Evolutionary conservation across 2,797 vertebrate species (phyloP), one percentile per base, ranked within the genome.

Genomic region (Etheostoma nigrum): DNA sequence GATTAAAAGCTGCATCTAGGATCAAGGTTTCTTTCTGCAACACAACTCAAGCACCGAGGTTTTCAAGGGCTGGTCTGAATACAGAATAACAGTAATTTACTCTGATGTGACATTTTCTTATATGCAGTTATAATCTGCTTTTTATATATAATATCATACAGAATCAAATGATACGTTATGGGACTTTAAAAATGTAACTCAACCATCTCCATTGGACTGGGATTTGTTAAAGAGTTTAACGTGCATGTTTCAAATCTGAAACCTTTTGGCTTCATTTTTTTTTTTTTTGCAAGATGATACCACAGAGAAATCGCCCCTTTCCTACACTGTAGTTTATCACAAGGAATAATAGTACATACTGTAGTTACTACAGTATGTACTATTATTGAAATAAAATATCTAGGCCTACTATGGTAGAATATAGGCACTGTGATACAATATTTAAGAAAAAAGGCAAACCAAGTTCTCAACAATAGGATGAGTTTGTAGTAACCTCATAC

Each of bases 51-150:
- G 8, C 18, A 45, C 16, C 30, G 0, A 40, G 36, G 36, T 40
- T 40, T 40, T 40, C 36, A 11, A 40, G 8, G 9, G 36, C 21
- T 16, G 10, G 27, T 33, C n/a, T 60, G 13, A 60, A 60, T 21
- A 21, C 19, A 36, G 27, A 57, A 19, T 6, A 33, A 16, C 16
- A 73, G 44, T 72, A 52, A 74, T 53, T 81, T 77, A 65, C 81
- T 89, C 75, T 74, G 67, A 84, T 65, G 78, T 81, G 83, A 84
- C 81, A 83, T 83, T 88, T 83, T 86, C 85, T 77, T 30, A 86
- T 76, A 79, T 59, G 83, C 83, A 88, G 77, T 72, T 79, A 84
- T 82, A 87, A 87, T 14, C 44, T 67, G 84, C 78, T 86, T 81
- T 90, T 90, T 84, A 77, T 79, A 86, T 79, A 79, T 79, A 23